Base-by-base conservation (phyloP, 2,113 vertebrate genomes). In the Cyprinodon brontotheroides region DNA sequence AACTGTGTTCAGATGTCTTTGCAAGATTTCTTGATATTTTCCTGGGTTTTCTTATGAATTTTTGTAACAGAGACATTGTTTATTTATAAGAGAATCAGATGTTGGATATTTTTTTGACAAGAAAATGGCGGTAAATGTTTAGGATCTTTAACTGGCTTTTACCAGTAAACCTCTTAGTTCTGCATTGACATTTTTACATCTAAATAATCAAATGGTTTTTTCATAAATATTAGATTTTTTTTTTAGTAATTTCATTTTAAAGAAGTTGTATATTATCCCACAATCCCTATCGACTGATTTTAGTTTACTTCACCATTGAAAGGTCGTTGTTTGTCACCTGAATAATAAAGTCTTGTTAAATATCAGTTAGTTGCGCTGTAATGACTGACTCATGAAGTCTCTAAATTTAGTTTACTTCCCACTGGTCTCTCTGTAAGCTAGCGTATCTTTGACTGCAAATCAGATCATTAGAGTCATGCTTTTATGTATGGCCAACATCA, bases 341-440 rank as follows among this genome's bases (percentile, higher is more conserved):
- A 45, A 45, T 45, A 45, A 45, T 10, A 45, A 45, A 45, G 2
- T 2, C 43, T 10, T 45, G 43, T 45, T 45, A 45, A 45, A 45
- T 45, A 45, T 45, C 43, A 45, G 11, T 45, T 45, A 2, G 9
- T 11, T 45, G 43, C 11, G 43, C 11, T 45, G 43, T 45, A 60
- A 60, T 29, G 6, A 11, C 37, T 75, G 72, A 80, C 78, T 70
- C 40, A 80, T 12, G 11, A 41, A 17, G 20, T 41, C 43, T 11
- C 48, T 39, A 70, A 65, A 53, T 66, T 61, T 61, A 2, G 37
- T 10, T 74, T 37, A 43, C 22, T 63, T 68, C 57, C 47, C 59
- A 57, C 8, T 3, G 36, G 45, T 39, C 36, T 70, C 47, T 61
- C 60, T 10, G 59, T 36, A 50, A 29, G 17, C 48, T 20, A 40